A percentile compares a stretch with the other conserved stretches of the same genome.
Evolutionary conservation across 1,140 invertebrate species (phyloP).

Genomic region (Drosophila ogumai): DNA sequence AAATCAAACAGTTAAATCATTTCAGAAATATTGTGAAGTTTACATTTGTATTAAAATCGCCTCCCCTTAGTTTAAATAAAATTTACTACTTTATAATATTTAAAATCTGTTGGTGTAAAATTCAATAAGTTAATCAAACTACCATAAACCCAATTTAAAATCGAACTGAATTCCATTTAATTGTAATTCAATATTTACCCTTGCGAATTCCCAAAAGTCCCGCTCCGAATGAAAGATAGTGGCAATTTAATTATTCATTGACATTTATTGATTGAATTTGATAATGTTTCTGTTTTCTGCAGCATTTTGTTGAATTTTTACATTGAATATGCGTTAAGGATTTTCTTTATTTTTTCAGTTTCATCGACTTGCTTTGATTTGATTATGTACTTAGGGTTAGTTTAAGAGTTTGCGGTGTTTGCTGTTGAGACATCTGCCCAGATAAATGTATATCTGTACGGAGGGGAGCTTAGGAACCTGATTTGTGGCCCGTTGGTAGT

Average conservation of each 20-base stretch:
- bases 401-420: constrained; percentile 46
- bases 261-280: constrained; percentile 84
- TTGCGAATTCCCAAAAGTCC: neutral
- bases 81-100: too few species aligned
- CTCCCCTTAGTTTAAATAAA: too few species aligned
- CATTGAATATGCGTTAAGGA: constrained; percentile 60
- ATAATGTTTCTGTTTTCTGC: constrained; percentile 65
- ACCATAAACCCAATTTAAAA: neutral
- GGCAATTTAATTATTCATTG: constrained; percentile 74
- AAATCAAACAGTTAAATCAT: neutral
- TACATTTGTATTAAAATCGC: too few species aligned
- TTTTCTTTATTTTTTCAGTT: constrained; percentile 14
- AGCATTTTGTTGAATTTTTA: constrained; percentile 62
- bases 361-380: constrained; percentile 26
- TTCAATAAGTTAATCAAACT: neutral
- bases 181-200: constrained; percentile 6
- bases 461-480: constrained; percentile 72
- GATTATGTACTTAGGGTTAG: constrained; percentile 52
- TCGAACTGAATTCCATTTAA: neutral
- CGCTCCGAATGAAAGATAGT: constrained; percentile 9
- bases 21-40: neutral
- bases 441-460: constrained; percentile 28
- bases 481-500: constrained; percentile 54
- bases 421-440: constrained; percentile 22
- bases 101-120: neutral